Evolutionary conservation across 2,113 vertebrate genomes (phyloP).

Genomic region (Nothoprocta pentlandii): DNA sequence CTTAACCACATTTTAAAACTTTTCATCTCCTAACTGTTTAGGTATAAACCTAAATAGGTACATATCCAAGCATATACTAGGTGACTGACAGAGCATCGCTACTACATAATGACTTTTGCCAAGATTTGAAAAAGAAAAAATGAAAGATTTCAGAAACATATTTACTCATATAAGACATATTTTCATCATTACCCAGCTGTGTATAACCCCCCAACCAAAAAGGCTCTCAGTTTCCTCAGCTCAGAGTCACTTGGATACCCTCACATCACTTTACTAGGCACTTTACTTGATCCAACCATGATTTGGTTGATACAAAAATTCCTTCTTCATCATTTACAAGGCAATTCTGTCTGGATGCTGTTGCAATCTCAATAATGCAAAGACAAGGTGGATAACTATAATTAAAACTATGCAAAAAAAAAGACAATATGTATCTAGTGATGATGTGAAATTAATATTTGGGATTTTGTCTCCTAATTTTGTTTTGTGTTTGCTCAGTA

Average conservation of each 20-base stretch:
- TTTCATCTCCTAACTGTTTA: not conserved
- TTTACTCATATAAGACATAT: not conserved
- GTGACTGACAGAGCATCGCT: not conserved
- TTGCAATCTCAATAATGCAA: not conserved
- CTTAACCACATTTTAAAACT: not conserved
- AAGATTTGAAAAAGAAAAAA: not conserved
- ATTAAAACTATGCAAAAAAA: not conserved
- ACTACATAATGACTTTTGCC: not conserved
- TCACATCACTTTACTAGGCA: not conserved
- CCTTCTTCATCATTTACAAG: not conserved
- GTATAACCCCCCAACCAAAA: not conserved
- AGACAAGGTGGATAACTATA: not conserved
- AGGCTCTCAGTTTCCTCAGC: not conserved
- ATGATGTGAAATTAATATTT: not conserved
- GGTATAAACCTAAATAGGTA: not conserved
- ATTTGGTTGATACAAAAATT: not conserved
- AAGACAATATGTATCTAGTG: not conserved
- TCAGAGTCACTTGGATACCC: not conserved
- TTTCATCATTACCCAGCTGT: not conserved
- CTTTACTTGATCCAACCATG: too few species aligned
- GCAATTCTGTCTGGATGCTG: not conserved
- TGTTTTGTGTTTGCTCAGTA: not conserved
- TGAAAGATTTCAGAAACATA: not conserved
- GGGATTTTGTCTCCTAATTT: not conserved
- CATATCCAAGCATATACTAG: not conserved